Conservation (phyloP, 2,797 vertebrate genomes). For the Erethizon dorsatum region DNA sequence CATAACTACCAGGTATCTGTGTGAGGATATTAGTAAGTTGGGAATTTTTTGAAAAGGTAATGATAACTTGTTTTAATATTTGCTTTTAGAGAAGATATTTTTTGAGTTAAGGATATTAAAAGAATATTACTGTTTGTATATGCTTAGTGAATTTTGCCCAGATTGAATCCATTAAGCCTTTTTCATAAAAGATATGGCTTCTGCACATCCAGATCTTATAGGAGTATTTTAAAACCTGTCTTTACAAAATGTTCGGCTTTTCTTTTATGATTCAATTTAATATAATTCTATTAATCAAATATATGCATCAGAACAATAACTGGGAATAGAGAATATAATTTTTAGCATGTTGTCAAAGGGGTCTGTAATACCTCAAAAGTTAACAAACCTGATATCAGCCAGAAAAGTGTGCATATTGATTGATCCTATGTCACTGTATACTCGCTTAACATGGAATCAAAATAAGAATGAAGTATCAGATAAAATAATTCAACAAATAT, state of each 20-base stretch:
- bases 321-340: background rate
- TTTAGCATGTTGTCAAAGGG: background rate
- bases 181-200: constrained; percentile 34
- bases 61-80: constrained; percentile 43
- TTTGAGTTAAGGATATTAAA: background rate
- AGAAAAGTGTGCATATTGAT: background rate
- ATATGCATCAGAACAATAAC: background rate
- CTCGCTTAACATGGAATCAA: background rate
- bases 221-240: background rate
- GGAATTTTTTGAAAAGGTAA: background rate
- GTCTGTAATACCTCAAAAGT: background rate
- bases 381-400: background rate
- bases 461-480: background rate
- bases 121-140: background rate
- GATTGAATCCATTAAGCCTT: background rate
- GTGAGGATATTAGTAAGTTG: constrained; percentile 11
- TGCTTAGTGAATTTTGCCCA: constrained; percentile 10
- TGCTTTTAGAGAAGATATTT: constrained; percentile 47
- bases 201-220: background rate
- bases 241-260: constrained; percentile 31
- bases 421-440: background rate
- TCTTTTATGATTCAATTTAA: constrained; percentile 37
- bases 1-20: constrained; percentile 39
- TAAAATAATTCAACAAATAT: background rate
- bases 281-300: background rate